Conservation (phyloP, 2,888 invertebrate species). For the Malthinus flaveolus region DNA sequence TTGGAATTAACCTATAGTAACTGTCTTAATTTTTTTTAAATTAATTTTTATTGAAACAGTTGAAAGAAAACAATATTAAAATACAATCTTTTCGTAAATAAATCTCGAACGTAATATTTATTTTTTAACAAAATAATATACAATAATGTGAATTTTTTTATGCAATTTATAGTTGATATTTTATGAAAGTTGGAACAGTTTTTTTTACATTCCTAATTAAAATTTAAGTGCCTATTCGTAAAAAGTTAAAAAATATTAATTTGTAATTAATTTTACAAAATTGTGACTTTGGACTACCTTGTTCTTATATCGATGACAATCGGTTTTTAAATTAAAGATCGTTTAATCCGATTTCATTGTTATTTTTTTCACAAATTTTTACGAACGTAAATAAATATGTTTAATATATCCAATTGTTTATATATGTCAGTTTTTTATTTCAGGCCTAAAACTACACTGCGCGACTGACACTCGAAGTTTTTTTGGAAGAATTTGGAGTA, state of each 20-base stretch:
- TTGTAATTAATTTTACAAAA: conserved; percentile 34
- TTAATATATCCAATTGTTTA: conserved; percentile 48
- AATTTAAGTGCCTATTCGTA: conserved; percentile 45
- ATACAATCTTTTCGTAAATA: too few species aligned
- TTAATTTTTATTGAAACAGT: too few species aligned
- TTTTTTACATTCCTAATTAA: conserved; percentile 30
- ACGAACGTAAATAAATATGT: conserved; percentile 47
- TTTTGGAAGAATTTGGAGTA: conserved; percentile 56
- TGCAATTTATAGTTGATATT: conserved; percentile 16
- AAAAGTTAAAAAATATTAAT: conserved; percentile 40
- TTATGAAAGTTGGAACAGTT: conserved; percentile 16
- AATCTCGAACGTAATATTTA: too few species aligned
- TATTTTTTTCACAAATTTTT: conserved; percentile 46
- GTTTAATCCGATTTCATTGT: conserved; percentile 40
- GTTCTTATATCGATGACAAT: conserved; percentile 37
- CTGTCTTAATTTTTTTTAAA: too few species aligned
- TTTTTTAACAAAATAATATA: too few species aligned
- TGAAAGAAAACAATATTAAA: too few species aligned
- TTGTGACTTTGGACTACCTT: conserved; percentile 28
- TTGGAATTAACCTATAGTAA: too few species aligned
- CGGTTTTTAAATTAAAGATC: conserved; percentile 41
- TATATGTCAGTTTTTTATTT: conserved; percentile 52
- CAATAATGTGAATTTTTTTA: conserved; percentile 16
- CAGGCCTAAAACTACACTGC: conserved; percentile 55
- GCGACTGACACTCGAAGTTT: conserved; percentile 57